A percentile compares a stretch with the other conserved stretches of the same genome.
Conservation (phyloP, 2,888 invertebrate species). For the Orchesella flavescens region DNA sequence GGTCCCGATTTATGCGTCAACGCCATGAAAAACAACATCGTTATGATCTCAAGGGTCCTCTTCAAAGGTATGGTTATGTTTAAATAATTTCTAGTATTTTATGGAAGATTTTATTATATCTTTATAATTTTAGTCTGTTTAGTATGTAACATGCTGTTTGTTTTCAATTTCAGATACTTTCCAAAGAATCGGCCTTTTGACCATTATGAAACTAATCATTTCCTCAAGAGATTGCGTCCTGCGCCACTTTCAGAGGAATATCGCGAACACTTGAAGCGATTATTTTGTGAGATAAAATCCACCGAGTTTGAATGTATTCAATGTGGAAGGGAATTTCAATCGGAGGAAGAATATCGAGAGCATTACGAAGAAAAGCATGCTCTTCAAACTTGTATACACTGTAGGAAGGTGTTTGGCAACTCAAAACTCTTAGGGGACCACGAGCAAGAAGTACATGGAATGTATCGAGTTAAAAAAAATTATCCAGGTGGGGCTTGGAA, state of each 20-base stretch:
- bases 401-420: conserved; percentile 58
- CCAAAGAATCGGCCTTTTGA: conserved; percentile 59
- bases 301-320: conserved; percentile 65
- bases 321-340: conserved; percentile 58
- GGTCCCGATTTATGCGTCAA: conserved; percentile 66
- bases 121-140: conserved; percentile 14
- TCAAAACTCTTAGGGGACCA: conserved; percentile 46
- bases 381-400: conserved; percentile 63
- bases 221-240: conserved; percentile 65
- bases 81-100: not conserved
- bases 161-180: conserved; percentile 31
- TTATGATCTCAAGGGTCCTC: conserved; percentile 67
- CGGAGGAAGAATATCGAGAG: conserved; percentile 58
- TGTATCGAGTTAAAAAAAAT: conserved; percentile 42
- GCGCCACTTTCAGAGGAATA: conserved; percentile 65
- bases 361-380: conserved; percentile 66
- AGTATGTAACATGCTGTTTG: not conserved
- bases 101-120: too few relatives aligned
- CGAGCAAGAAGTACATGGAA: conserved; percentile 60
- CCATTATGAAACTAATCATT: conserved; percentile 65
- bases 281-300: conserved; percentile 45
- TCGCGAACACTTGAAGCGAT: conserved; percentile 47
- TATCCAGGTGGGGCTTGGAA: conserved; percentile 64
- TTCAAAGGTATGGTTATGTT: conserved; percentile 57
- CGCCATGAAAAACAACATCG: conserved; percentile 70